These are phyloP conservation scores for Macquaria ambigua DNA, from an alignment of 2,113 vertebrate species.

Conservation along the genomic window DNA sequence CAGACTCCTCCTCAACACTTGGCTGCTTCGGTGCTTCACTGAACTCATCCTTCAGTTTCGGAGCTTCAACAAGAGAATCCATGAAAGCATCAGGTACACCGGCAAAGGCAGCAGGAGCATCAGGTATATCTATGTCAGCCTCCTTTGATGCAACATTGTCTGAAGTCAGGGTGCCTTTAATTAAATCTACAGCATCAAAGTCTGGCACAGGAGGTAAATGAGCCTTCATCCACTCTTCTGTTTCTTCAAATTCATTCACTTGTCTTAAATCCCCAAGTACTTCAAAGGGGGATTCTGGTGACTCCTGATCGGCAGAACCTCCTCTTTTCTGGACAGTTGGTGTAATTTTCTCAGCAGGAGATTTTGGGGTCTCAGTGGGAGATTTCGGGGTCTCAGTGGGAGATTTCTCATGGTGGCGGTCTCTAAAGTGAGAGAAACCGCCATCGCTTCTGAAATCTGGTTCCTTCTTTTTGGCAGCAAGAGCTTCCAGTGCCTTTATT, in stretches of 20 bases:
- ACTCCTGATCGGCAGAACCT: constrained; percentile 78
- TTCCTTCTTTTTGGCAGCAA: constrained; percentile 79
- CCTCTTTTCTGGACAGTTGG: constrained; percentile 66
- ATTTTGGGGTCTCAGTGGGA: constrained; percentile 43
- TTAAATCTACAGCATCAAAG: constrained; percentile 74
- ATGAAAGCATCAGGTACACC: constrained; percentile 83
- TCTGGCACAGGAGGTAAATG: constrained; percentile 83
- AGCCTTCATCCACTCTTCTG: constrained; percentile 82
- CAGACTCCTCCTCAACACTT: constrained; percentile 76
- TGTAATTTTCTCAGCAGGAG: constrained; percentile 43
- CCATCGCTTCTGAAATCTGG: constrained; percentile 78
- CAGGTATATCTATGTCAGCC: constrained; percentile 52
- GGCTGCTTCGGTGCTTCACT: constrained; percentile 62
- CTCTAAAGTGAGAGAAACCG: constrained; percentile 70
- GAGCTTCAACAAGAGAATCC: constrained; percentile 71
- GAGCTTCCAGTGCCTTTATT: constrained; percentile 85
- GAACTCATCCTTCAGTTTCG: constrained; percentile 49
- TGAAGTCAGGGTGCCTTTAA: constrained; percentile 58
- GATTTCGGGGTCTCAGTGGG: constrained; percentile 32
- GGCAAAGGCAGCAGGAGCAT: constrained; percentile 71
- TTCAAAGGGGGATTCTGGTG: constrained; percentile 92
- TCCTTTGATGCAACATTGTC: constrained; percentile 59
- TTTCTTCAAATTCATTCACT: constrained; percentile 87
- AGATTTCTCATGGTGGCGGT: constrained; percentile 78
- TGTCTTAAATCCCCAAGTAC: constrained; percentile 85